Evolutionary conservation across 1,140 invertebrate species (phyloP).

Genomic region (Drosophila auraria): DNA sequence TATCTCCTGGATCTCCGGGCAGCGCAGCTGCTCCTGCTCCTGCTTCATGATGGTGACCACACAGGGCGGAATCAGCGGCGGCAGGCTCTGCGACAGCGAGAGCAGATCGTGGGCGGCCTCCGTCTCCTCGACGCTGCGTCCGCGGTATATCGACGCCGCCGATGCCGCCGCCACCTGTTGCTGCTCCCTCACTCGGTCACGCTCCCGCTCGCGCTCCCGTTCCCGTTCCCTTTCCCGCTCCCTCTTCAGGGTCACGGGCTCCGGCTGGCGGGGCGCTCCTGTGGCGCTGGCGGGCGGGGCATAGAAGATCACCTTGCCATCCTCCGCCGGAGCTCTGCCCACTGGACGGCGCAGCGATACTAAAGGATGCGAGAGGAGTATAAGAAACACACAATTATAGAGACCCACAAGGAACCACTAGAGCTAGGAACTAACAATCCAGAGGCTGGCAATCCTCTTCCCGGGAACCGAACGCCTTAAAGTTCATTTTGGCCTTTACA

Average conservation of each 20-base stretch:
- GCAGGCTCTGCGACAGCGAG: conserved; percentile 92
- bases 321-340: conserved; percentile 73
- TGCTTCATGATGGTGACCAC: conserved; percentile 87
- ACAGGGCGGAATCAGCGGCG: conserved; percentile 89
- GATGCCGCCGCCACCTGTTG: conserved; percentile 85
- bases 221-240: conserved; percentile 68
- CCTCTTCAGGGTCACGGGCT: conserved; percentile 76
- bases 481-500: neutral
- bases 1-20: conserved; percentile 78
- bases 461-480: neutral
- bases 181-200: conserved; percentile 55
- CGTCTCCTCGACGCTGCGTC: conserved; percentile 91
- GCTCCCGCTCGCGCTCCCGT: conserved; percentile 27
- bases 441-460: conserved; percentile 24
- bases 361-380: conserved; percentile 26
- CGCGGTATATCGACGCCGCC: conserved; percentile 87
- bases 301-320: conserved; percentile 83
- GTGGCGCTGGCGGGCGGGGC: conserved; percentile 75
- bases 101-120: conserved; percentile 94
- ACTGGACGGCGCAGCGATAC: conserved; percentile 79
- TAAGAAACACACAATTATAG: conserved; percentile 22
- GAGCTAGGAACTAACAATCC: conserved; percentile 50
- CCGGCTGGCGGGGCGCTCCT: conserved; percentile 47
- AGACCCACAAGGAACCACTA: neutral
- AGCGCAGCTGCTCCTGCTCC: conserved; percentile 63